Evolutionary conservation across 2,797 vertebrate species (phyloP).

Genomic region (Pseudochirops cupreus): DNA sequence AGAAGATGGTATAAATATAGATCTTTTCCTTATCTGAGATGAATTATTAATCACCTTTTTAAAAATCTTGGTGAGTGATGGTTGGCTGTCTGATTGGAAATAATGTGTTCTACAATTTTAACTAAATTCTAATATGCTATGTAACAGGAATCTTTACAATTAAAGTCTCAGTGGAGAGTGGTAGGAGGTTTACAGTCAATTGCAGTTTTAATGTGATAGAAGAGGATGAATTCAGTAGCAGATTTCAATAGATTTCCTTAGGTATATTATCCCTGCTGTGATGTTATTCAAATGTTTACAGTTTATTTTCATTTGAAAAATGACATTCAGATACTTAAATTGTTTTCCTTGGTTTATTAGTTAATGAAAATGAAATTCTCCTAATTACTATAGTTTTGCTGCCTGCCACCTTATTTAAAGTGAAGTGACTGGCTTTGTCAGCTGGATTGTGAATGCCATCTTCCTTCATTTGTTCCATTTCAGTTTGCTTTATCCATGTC

Average conservation of each 20-base stretch:
- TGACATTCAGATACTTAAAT: conserved; percentile 87
- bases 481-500: conserved; percentile 81
- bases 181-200: conserved; percentile 90
- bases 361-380: conserved; percentile 88
- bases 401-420: conserved; percentile 82
- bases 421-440: conserved; percentile 83
- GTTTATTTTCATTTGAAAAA: conserved; percentile 89
- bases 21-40: conserved; percentile 94
- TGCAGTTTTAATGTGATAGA: conserved; percentile 90
- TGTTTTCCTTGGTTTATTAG: conserved; percentile 86
- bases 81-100: conserved; percentile 92
- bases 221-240: conserved; percentile 87
- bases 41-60: conserved; percentile 96
- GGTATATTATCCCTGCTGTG: conserved; percentile 90
- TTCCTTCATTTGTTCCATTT: conserved; percentile 78
- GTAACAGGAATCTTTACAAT: conserved; percentile 91
- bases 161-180: conserved; percentile 90
- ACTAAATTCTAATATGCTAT: conserved; percentile 93
- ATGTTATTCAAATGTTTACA: conserved; percentile 90
- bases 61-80: conserved; percentile 92
- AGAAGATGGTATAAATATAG: conserved; percentile 96
- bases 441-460: conserved; percentile 73
- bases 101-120: conserved; percentile 92
- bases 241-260: conserved; percentile 90
- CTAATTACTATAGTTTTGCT: conserved; percentile 84